Percentiles rank a stretch among this genome's conserved stretches.
phyloP scores from a whole-genome alignment of 2,113 vertebrate genomes.

The Ornithorhynchus anatinus region DNA sequence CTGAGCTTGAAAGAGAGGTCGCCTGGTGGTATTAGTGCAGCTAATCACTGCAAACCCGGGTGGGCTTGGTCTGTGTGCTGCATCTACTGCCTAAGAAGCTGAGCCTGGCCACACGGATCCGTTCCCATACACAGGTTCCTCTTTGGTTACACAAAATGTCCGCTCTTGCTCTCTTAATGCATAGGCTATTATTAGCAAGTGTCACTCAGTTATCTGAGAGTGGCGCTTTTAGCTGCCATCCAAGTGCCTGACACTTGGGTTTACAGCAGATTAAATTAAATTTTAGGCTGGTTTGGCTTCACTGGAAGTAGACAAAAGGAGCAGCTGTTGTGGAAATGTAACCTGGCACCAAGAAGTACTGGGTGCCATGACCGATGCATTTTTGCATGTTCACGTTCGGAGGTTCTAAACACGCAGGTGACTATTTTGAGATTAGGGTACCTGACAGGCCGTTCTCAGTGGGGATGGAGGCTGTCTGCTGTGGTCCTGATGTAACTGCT shows the following conservation, averaged over 20 bases:
- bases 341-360: constrained; percentile 68
- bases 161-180: constrained; percentile 53
- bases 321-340: constrained; percentile 86
- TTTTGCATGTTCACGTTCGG: neutral
- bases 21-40: constrained; percentile 63
- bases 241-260: constrained; percentile 86
- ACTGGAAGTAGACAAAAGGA: constrained; percentile 83
- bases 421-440: constrained; percentile 6
- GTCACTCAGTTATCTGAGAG: constrained; percentile 86
- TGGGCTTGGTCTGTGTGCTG: constrained; percentile 33
- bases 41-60: constrained; percentile 68
- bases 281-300: constrained; percentile 88
- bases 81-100: constrained; percentile 51
- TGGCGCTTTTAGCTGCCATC: constrained; percentile 86
- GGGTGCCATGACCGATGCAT: constrained; percentile 28
- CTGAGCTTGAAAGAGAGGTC: constrained; percentile 52
- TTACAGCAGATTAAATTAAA: constrained; percentile 91
- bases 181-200: constrained; percentile 86
- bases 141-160: constrained; percentile 86
- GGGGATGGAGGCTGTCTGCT: neutral
- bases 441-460: neutral
- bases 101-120: constrained; percentile 49
- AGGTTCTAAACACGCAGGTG: neutral
- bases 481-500: accelerated
- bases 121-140: constrained; percentile 72